Evolutionary conservation across 1,140 invertebrate species (phyloP).

Genomic region (Piezodorus guildinii): DNA sequence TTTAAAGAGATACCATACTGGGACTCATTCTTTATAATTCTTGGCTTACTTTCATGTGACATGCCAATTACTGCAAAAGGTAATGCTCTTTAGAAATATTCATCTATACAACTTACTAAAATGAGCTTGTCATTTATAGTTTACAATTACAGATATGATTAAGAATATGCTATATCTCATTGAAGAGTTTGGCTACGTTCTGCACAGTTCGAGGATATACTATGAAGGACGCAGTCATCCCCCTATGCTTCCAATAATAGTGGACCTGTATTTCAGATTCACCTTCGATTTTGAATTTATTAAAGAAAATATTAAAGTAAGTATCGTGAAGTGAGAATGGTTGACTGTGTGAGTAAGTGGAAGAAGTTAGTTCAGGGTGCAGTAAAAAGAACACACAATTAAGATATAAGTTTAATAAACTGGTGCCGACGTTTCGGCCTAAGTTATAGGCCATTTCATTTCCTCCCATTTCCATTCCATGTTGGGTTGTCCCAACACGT

Average conservation of each 20-base stretch:
- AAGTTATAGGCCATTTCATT: too few species aligned
- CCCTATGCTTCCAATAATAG: slow-evolving; percentile 72
- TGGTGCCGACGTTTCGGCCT: too few species aligned
- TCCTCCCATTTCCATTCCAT: too few species aligned
- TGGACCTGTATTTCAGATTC: slow-evolving; percentile 47
- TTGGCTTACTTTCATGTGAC: neutral
- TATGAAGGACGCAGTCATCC: slow-evolving; percentile 75
- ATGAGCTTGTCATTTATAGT: neutral
- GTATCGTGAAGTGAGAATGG: too few species aligned
- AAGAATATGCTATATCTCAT: slow-evolving; percentile 67
- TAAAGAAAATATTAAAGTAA: slow-evolving; percentile 42
- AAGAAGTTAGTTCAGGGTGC: too few species aligned
- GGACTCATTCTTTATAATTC: neutral
- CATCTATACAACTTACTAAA: too few species aligned
- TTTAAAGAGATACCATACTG: slow-evolving; percentile 45
- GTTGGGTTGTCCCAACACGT: too few species aligned
- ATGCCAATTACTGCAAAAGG: neutral
- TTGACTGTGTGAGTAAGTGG: too few species aligned
- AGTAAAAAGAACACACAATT: too few species aligned
- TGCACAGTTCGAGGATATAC: slow-evolving; percentile 81
- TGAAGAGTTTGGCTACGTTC: slow-evolving; percentile 68
- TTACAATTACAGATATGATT: slow-evolving; percentile 52
- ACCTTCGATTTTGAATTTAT: slow-evolving; percentile 62
- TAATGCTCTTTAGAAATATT: neutral
- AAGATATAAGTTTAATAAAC: too few species aligned